Percentiles rank a stretch among this genome's conserved stretches.
Evolutionary conservation across 2,113 vertebrate genomes (phyloP).

Genomic region (Calypte anna): DNA sequence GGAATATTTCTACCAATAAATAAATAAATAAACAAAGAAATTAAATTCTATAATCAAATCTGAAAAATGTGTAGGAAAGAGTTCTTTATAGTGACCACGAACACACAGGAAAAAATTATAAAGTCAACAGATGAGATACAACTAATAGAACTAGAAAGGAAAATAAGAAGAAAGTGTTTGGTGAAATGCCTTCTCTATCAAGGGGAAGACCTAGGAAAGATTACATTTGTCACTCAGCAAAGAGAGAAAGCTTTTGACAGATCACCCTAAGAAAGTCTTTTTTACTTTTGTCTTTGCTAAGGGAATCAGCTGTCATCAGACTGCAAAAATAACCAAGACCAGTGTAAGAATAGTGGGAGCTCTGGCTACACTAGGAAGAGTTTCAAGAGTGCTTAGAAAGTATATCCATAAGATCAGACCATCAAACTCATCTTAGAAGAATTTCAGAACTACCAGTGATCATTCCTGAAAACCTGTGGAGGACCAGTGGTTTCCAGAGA

Average conservation of each 20-base stretch:
- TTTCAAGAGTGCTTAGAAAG: background rate
- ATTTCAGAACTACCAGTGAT: background rate
- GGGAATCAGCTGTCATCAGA: constrained; percentile 47
- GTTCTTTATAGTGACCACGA: background rate
- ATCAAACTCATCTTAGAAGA: background rate
- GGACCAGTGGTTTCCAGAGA: background rate
- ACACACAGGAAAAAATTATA: background rate
- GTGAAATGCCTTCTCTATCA: background rate
- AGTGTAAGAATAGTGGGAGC: background rate
- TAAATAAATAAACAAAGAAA: background rate
- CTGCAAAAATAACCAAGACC: constrained; percentile 45
- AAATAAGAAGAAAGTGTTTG: constrained; percentile 6
- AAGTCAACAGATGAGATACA: background rate
- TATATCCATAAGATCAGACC: background rate
- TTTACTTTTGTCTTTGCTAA: background rate
- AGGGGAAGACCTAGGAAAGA: constrained; percentile 31
- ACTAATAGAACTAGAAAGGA: background rate
- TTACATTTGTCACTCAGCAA: constrained; percentile 43
- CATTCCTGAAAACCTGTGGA: background rate
- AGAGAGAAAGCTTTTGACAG: constrained; percentile 35
- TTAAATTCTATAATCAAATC: background rate
- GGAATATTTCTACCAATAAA: background rate
- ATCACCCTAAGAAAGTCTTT: constrained; percentile 41
- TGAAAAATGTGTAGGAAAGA: background rate
- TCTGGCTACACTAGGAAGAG: background rate